Evolutionary conservation across 2,113 vertebrate genomes (phyloP), one percentile per base, ranked within the genome.

Genomic region (Ceyx cyanopectus): DNA sequence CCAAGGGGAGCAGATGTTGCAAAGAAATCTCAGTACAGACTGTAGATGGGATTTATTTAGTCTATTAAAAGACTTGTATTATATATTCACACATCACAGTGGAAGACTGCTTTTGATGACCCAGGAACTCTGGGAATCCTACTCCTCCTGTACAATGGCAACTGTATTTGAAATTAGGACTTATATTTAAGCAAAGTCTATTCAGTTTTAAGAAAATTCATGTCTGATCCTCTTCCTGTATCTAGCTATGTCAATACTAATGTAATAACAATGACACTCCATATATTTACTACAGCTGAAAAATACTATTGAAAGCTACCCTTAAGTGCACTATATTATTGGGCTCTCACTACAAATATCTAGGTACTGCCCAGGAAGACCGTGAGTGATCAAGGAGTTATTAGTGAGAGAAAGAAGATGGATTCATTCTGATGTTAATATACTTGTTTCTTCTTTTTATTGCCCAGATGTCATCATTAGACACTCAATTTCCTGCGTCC

Each of bases 101-200:
- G 53, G 62, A 87, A 29, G 40, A 34, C 14, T 58, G 24, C 1
- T 81, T 88, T 51, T 37, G 37, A 63, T 81, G 65, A 63, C 46
- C 72, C 46, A 69, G 51, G 69, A 87, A 13, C 41, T 61, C 65
- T 50, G 57, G 17, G 51, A 92, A 58, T 85, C 6, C 46, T 77
- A 10, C n/a, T 46, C 85, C 11, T 14, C 3, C 30, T 75, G 6
- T 45, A 34, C 14, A 65, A 18, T 62, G 58, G 69, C 51, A 92
- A 61, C 40, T 81, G 17, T 50, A 92, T 82, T 83, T 94, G 62
- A 94, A 62, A 96, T 80, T 34, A 87, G n/a, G 27, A 85, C 30
- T 76, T 81, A 51, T 53, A 83, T 66, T 62, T 87, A 77, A 91
- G 20, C 22, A 58, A 29, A 14, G 3, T 32, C 45, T 65, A 10